phyloP scores from a whole-genome alignment of 2,113 vertebrate species.

The Pteropus alecto region DNA sequence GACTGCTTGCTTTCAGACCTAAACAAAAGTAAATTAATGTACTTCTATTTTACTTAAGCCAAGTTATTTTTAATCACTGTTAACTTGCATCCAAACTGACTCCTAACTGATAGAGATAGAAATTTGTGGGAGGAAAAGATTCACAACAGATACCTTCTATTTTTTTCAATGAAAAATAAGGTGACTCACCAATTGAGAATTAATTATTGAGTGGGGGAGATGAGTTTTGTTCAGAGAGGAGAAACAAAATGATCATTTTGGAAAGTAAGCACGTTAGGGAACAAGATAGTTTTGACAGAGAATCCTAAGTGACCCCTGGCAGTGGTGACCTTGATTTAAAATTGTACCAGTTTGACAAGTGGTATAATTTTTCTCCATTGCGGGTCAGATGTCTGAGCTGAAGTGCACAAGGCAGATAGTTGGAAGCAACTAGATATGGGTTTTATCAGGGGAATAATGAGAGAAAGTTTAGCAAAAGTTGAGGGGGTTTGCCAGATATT shows the following conservation, averaged over 20 bases:
- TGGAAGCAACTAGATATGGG: neutral
- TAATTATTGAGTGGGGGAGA: neutral
- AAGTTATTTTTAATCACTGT: neutral
- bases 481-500: neutral
- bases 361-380: neutral
- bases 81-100: neutral
- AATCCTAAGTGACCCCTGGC: neutral
- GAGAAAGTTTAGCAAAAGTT: neutral
- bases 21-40: neutral
- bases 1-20: neutral
- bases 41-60: neutral
- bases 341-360: neutral
- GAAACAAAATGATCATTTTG: neutral
- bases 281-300: neutral
- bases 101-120: neutral
- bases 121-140: neutral
- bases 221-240: neutral
- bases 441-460: neutral
- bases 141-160: neutral
- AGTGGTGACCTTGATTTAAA: neutral
- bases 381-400: neutral
- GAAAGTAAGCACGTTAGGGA: neutral
- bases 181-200: neutral
- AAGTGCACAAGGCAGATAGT: neutral
- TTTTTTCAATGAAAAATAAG: slow-evolving; percentile 13